Base-by-base conservation (phyloP, 2,888 invertebrate genomes). In the Drosophila trichaetosa region DNA sequence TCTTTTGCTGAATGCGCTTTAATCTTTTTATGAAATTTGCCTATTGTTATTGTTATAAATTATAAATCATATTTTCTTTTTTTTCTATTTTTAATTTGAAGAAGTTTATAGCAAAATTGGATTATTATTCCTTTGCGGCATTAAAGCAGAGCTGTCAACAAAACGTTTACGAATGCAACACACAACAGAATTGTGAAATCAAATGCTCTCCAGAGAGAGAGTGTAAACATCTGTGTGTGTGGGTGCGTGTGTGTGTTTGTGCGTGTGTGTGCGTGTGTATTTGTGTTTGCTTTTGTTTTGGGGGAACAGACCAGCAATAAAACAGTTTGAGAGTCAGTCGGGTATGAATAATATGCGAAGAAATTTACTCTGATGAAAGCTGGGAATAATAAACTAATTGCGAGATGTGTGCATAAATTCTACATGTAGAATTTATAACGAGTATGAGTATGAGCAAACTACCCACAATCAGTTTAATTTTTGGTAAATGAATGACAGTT, bases 151-250 rank as follows among this genome's bases (percentile, higher is more conserved):
- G 8, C 51, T 46, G 38, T 21, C 42, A 18, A 31, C 13, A 16
- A 51, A 40, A 51, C 62, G 62, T 21, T 70, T 71, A 71, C 33
- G 46, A 69, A 71, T 69, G 31, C 42, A 33, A 36, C 46, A 27
- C 42, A 69, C 70, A 58, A 10, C n/a, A 52, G 58, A 59, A 48
- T 59, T 40, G n/a, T 18, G 27, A 60, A 38, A 48, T 34, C 60
- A 69, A 69, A 71, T 60, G 52, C 11, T 60, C 71, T 54, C 53
- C 49, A 40, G 70, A 70, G 51, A 34, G 11, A 24, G 18, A 24
- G 21, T 27, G 2, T 27, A 18, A 36, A 18, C 24, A 18, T 36
- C 10, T 21, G 27, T 24, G 24, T 24, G 24, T 24, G 24, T 24
- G 24, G 0, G 2, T 0, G n/a, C n/a, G 5, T 27, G 4, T 13